Evolutionary conservation across 1,140 invertebrate genomes (phyloP), one percentile per base, ranked within the genome.

Genomic region (Lordiphosa mommai): DNA sequence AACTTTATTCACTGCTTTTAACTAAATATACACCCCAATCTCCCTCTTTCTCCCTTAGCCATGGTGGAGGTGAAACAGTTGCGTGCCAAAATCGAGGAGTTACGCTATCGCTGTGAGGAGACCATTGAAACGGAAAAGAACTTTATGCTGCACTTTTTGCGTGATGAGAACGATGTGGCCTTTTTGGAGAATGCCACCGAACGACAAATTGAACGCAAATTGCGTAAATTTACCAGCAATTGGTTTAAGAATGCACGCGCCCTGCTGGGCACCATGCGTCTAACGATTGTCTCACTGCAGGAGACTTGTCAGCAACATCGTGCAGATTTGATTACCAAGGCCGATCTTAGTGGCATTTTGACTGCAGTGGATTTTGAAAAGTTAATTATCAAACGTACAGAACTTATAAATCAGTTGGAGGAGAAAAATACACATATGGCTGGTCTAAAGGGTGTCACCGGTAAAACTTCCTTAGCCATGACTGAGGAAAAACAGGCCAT

Each of bases 351-450:
- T 5, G 89, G 89, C 14, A 74, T 80, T 27, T 53, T 91, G 6
- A 89, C 82, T 20, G 72, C 85, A 0, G 72, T 91, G 12, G 90
- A 91, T 48, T 91, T 91, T 48, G 82, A 91, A 40, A 88, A 90
- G 43, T 46, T 91, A 16, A 74, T 77, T 4, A 91, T 91, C 23
- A 88, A 90, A 47, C 88, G 89, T 46, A 65, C 88, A 10, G 79
- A 90, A 37, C 67, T 88, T 34, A 50, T 73, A 4, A 86, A 80
- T 36, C 73, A 88, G 20, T 67, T 90, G 33, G 87, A 90, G 8
- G 86, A 88, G 7, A 90, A 90, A 27, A 89, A 86, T 36, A 63
- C 50, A 0, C 69, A 86, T 49, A 65, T 91, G 57, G 48, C 86
- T 2, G 76, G 87, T 0, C 55, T 91, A 13, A 91, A 91, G 40